Evolutionary conservation across 2,797 vertebrate species (phyloP).

Genomic region (Falco naumanni): DNA sequence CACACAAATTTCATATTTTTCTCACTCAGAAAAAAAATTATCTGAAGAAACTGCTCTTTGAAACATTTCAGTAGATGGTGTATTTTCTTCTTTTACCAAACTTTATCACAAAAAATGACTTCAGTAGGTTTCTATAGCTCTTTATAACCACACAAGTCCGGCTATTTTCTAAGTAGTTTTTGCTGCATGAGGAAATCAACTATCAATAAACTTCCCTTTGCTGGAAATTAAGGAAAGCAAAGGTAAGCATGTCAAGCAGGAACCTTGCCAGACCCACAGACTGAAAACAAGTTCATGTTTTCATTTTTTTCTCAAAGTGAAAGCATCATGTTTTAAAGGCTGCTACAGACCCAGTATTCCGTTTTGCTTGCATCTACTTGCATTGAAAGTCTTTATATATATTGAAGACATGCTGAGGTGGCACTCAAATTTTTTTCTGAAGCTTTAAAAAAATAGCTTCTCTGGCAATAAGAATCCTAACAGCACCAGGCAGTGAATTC

Average conservation of each 20-base stretch:
- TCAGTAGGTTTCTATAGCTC: background rate
- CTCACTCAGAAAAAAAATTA: background rate
- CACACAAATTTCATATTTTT: background rate
- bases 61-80: background rate
- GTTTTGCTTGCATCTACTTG: background rate
- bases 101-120: background rate
- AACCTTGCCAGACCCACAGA: background rate
- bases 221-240: background rate
- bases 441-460: background rate
- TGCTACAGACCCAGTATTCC: background rate
- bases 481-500: background rate
- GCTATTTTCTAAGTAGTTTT: background rate
- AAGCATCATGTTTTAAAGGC: background rate
- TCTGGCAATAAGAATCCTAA: background rate
- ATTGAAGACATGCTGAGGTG: background rate
- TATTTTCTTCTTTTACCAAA: background rate
- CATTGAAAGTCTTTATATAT: background rate
- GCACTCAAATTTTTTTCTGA: background rate
- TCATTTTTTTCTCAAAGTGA: background rate
- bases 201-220: background rate
- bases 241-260: background rate
- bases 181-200: accelerated
- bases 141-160: background rate
- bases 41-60: background rate
- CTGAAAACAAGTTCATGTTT: background rate